Base-by-base conservation (phyloP, 2,797 vertebrate species). In the Lutjanus argentimaculatus region DNA sequence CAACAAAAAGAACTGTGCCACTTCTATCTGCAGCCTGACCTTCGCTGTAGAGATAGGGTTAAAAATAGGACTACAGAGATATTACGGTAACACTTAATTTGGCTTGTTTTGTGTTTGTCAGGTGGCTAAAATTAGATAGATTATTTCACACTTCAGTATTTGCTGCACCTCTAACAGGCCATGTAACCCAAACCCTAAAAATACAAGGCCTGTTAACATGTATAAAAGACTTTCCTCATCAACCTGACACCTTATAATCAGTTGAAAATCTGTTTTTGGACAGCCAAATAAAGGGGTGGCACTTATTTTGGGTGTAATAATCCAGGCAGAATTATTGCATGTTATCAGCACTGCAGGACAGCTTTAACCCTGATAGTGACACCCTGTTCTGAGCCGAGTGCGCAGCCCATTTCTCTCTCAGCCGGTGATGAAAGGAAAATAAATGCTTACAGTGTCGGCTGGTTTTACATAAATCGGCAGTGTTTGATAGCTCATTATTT, bases 401-500 rank as follows among this genome's bases (percentile, higher is more conserved):
- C 62, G 72, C 67, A 62, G 67, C 80, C 76, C 67, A 80, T 92
- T 78, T 78, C 77, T 87, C 73, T 80, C 64, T 71, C 61, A 63
- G 40, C 21, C 77, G 16, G 59, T 7, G 42, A 63, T 62, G 58
- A 78, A 77, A 78, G 77, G 80, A 74, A 75, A 85, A 91, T 74
- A 65, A 85, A 91, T 65, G 68, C 74, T 79, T n/a, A 36, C 61
- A 25, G 42, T 45, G 62, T 25, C 16, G 36, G 65, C 53, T 45
- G 56, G 58, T 83, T 85, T 59, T 68, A 76, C 79, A 84, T 85
- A 73, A 84, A 87, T 91, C 65, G 65, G 40, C 36, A 53, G 43
- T 61, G 73, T 83, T 89, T 89, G 69, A 87, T 79, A 65, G 85
- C 80, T 86, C 67, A 80, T 90, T 82, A 85, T 80, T 90, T 85